These are phyloP conservation scores for Sternarchorhynchus goeldii DNA, from an alignment of 2,797 vertebrate species.

Conservation along the genomic window DNA sequence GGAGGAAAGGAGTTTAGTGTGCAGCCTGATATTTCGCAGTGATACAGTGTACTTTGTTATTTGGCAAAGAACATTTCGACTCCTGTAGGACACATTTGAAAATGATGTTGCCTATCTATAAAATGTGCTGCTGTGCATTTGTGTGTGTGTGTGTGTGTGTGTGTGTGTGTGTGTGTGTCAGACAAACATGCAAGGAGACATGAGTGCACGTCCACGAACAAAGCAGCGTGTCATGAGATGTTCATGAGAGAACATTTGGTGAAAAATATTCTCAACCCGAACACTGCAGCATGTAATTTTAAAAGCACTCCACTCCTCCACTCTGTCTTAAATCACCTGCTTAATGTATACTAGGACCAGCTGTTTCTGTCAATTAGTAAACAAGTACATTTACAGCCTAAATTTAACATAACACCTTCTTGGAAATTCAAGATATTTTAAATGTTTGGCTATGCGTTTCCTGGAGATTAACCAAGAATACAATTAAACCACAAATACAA, in stretches of 20 bases:
- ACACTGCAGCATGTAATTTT: neutral
- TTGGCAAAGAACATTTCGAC: slow-evolving; percentile 18
- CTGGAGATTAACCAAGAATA: slow-evolving; percentile 34
- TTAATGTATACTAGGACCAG: slow-evolving; percentile 27
- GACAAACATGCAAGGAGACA: neutral
- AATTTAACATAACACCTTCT: slow-evolving; percentile 45
- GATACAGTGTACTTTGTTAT: neutral
- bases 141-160: neutral
- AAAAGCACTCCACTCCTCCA: neutral
- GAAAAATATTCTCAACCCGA: neutral
- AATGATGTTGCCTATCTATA: neutral
- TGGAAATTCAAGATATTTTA: slow-evolving; percentile 43
- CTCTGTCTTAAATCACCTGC: slow-evolving; percentile 21
- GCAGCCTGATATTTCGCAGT: slow-evolving; percentile 14
- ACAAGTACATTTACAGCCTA: slow-evolving; percentile 18
- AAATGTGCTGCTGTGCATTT: neutral
- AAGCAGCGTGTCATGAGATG: slow-evolving; percentile 4
- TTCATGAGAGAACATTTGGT: neutral
- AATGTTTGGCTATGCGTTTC: slow-evolving; percentile 39
- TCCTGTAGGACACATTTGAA: neutral
- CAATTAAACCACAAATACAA: slow-evolving; percentile 48
- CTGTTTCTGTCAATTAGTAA: slow-evolving; percentile 29
- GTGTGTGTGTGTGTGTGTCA: neutral
- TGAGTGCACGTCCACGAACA: neutral
- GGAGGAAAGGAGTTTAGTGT: slow-evolving; percentile 10